phyloP scores from a whole-genome alignment of 2,797 vertebrate species.

The Eremophila alpestris region DNA sequence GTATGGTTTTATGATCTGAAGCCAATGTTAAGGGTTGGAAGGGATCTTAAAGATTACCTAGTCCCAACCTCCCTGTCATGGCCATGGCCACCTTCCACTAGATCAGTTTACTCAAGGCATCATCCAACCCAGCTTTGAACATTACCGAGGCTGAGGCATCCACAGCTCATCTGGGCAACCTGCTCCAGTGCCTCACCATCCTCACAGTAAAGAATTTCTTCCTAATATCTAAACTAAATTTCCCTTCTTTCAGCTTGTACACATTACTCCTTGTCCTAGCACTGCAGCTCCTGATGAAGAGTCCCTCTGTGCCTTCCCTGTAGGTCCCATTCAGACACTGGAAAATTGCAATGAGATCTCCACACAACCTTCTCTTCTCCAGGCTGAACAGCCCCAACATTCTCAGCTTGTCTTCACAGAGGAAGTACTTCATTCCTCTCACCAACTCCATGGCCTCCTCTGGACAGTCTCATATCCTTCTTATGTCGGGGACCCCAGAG shows the following conservation, averaged over 20 bases:
- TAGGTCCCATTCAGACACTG: neutral
- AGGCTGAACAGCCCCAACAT: neutral
- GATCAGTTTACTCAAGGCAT: neutral
- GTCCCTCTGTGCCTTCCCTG: neutral
- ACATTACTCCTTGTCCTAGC: neutral
- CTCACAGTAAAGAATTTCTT: neutral
- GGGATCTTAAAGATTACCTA: neutral
- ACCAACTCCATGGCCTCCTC: neutral
- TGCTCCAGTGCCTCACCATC: no score
- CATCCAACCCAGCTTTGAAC: neutral
- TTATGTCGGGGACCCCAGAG: neutral
- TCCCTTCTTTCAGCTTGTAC: neutral
- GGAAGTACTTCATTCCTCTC: neutral
- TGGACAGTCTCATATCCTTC: neutral
- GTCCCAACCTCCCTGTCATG: neutral
- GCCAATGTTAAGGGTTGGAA: neutral
- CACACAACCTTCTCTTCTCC: neutral
- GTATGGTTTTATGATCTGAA: neutral
- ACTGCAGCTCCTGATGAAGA: neutral
- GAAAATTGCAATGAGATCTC: neutral
- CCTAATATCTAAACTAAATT: neutral
- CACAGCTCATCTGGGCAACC: neutral
- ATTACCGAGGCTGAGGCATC: neutral
- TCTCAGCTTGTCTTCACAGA: neutral
- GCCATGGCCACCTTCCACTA: neutral